Percentiles rank a stretch among this genome's conserved stretches.
These are phyloP conservation scores for Macrotrachela quadricornifera DNA, from an alignment of 1,140 invertebrate species.

Conservation along the genomic window DNA sequence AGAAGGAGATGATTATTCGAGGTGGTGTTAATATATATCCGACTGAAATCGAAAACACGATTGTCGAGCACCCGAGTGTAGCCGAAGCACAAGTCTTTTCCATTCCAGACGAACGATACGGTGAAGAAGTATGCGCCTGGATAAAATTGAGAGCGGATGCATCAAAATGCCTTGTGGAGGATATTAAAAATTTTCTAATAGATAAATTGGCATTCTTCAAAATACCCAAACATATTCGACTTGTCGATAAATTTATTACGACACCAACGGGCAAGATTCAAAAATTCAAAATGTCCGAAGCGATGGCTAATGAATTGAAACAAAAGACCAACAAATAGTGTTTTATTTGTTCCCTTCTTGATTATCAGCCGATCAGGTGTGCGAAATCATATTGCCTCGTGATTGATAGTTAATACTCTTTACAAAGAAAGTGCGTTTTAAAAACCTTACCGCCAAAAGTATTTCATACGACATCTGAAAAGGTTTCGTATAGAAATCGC, in stretches of 20 bases:
- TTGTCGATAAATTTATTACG: conserved; percentile 49
- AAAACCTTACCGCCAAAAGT: too few species aligned
- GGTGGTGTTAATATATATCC: conserved; percentile 75
- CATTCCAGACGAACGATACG: conserved; percentile 52
- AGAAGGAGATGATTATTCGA: conserved; percentile 71
- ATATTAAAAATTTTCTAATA: conserved; percentile 45
- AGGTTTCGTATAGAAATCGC: too few species aligned
- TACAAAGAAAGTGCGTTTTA: too few species aligned
- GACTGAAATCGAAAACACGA: conserved; percentile 59
- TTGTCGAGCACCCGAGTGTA: conserved; percentile 51
- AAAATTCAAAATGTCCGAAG: conserved; percentile 42
- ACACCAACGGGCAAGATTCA: conserved; percentile 63
- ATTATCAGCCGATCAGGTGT: too few species aligned
- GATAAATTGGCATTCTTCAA: conserved; percentile 57
- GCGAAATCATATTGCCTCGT: too few species aligned
- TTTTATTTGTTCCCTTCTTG: too few species aligned
- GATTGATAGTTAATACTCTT: too few species aligned
- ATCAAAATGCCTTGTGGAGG: conserved; percentile 32
- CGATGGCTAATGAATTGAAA: conserved; percentile 1
- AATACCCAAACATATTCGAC: conserved; percentile 49
- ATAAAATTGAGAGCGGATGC: conserved; percentile 37
- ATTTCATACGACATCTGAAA: too few species aligned
- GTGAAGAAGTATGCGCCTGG: conserved; percentile 63
- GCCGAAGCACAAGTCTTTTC: conserved; percentile 52
- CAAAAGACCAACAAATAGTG: too few species aligned